phyloP scores from a whole-genome alignment of 2,888 invertebrate species.

The Erpobdella octoculata region DNA sequence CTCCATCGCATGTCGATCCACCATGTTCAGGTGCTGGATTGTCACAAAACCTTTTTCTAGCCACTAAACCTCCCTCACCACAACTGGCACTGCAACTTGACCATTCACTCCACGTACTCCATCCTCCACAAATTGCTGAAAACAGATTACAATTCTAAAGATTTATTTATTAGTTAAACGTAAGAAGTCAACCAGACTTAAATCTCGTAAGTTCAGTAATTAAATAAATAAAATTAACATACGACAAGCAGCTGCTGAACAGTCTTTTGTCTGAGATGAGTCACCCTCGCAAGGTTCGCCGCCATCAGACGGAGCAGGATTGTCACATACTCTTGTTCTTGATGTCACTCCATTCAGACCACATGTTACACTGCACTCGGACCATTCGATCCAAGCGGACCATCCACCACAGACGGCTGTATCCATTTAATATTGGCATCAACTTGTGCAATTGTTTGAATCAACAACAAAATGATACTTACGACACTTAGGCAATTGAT shows the following conservation, averaged over 20 bases:
- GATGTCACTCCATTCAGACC: constrained; percentile 27
- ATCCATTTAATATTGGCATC: not conserved
- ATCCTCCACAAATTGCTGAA: constrained; percentile 32
- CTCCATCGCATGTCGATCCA: constrained; percentile 38
- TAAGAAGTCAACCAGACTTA: not conserved
- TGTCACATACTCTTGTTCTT: constrained; percentile 31
- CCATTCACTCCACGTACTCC: constrained; percentile 33
- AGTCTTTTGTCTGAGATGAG: constrained; percentile 26
- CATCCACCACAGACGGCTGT: constrained; percentile 32
- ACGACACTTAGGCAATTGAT: constrained; percentile 19
- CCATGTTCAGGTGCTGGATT: constrained; percentile 38
- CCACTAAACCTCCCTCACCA: constrained; percentile 24
- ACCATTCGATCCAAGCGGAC: constrained; percentile 33
- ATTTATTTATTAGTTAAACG: too few relatives aligned
- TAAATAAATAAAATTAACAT: not conserved
- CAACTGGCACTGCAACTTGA: constrained; percentile 33
- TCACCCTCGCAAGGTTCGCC: constrained; percentile 32
- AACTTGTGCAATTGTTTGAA: not conserved
- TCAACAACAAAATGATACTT: not conserved
- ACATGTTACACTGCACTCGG: constrained; percentile 32
- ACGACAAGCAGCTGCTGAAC: constrained; percentile 31
- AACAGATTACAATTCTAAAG: constrained; percentile 1
- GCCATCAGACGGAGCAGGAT: constrained; percentile 33
- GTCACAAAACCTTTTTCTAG: constrained; percentile 32
- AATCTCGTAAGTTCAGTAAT: too few relatives aligned